Evolutionary conservation across 2,888 invertebrate genomes (phyloP), one percentile per base, ranked within the genome.

Genomic region (Lasioglossum marginatum): DNA sequence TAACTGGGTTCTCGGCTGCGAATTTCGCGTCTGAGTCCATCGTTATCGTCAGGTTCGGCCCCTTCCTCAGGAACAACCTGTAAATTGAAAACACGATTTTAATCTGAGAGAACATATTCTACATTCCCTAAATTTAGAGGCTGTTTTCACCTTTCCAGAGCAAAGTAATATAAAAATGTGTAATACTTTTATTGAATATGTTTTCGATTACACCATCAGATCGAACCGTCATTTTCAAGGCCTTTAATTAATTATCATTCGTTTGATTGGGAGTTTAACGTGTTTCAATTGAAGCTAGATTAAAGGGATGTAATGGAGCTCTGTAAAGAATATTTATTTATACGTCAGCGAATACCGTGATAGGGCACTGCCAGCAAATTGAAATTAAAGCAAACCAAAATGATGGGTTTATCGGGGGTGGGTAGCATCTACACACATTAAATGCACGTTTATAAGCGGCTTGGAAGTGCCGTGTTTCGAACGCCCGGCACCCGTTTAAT

Each of bases 1-100:
- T 93, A 27, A 94, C 94, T 5, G 93, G 93, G 76, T 94, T 93
- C 48, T 92, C 92, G 4, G 92, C 93, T 27, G 94, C 94, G 79
- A 93, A 94, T 31, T 90, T 91, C 23, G 82, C 90, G 74, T 94
- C 93, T 6, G 94, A 94, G 74, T 92, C 92, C 90, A 94, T 91
- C 12, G 91, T 88, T 74, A 94, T 91, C n/a, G 92, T 92, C 48
- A 94, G 79, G 43, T 94, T 92, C 0, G 93, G 93, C 1, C 93
- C 93, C 72, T 90, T 91, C 66, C 92, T 88, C 14, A 93, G 86
- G 76, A 93, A 92, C 57, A 93, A 86, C 81, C 93, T 94, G 88
- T 19, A 31, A 16, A 31, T 63, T 63, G 10, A 10, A 10, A 52
- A 52, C 23, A 23, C 23, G 8, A 10, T 52, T 23, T 23, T 23